Evolutionary conservation across 1,140 invertebrate genomes (phyloP).

Genomic region (Hypsibius dujardini): DNA sequence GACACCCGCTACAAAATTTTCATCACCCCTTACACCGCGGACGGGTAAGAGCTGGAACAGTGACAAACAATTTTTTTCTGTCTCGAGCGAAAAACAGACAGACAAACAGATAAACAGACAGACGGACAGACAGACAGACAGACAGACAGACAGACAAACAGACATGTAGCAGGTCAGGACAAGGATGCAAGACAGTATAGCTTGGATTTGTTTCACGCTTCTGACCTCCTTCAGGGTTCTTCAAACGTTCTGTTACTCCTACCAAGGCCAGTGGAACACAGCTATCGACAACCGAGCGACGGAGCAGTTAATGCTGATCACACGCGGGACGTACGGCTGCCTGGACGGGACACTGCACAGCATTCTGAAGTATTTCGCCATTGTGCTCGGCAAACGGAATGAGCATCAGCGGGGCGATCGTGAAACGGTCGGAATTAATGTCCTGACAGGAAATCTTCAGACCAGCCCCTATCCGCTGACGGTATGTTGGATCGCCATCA

Average conservation of each 20-base stretch:
- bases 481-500: not conserved
- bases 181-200: no score
- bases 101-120: no score
- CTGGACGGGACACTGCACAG: not conserved
- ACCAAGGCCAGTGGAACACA: not conserved
- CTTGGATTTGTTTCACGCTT: no score
- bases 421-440: not conserved
- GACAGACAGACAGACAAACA: not conserved
- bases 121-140: no score
- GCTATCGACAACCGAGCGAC: not conserved
- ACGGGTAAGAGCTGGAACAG: not conserved
- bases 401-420: slow-evolving; percentile 13
- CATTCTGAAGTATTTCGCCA: slow-evolving; percentile 3
- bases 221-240: not conserved
- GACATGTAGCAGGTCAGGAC: no score
- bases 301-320: not conserved
- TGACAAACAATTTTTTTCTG: not conserved
- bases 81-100: not conserved
- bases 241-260: not conserved
- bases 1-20: not conserved
- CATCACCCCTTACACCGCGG: not conserved
- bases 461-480: not conserved
- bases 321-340: not conserved
- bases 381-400: not conserved
- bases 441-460: not conserved